Evolutionary conservation across 1,140 invertebrate genomes (phyloP).

Genomic region (Melipona quadrifasciata): DNA sequence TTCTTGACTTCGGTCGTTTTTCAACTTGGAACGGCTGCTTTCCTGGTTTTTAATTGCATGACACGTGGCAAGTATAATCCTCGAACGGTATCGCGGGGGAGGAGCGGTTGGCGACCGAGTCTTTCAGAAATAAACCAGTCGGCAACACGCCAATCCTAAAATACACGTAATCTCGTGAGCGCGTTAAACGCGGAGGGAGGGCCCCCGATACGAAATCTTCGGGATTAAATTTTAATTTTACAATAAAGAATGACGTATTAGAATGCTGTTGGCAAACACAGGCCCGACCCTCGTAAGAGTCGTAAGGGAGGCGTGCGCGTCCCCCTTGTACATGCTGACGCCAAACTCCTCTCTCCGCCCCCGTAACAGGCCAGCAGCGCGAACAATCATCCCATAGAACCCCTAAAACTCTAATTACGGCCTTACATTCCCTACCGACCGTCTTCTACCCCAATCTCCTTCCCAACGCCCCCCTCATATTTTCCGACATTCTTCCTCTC

Average conservation of each 20-base stretch:
- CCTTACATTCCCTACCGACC: constrained; percentile 64
- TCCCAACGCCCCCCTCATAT: constrained; percentile 55
- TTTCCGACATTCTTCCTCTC: constrained; percentile 65
- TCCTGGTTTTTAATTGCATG: constrained; percentile 25
- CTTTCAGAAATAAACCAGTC: constrained; percentile 63
- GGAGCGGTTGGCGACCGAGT: constrained; percentile 16
- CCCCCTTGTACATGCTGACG: constrained; percentile 43
- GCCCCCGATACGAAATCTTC: constrained; percentile 37
- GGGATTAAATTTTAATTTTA: constrained; percentile 81
- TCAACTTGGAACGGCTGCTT: background rate
- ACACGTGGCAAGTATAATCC: constrained; percentile 23
- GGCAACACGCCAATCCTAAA: constrained; percentile 72
- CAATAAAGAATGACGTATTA: constrained; percentile 81
- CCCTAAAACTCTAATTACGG: constrained; percentile 80
- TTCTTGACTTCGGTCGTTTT: background rate
- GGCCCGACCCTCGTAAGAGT: constrained; percentile 53
- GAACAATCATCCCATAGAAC: constrained; percentile 70
- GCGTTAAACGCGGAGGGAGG: constrained; percentile 17
- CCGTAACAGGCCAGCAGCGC: constrained; percentile 53
- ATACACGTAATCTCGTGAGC: constrained; percentile 74
- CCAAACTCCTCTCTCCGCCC: background rate
- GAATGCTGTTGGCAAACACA: constrained; percentile 73
- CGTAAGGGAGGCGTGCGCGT: constrained; percentile 50
- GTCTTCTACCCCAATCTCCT: constrained; percentile 20
- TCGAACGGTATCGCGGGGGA: constrained; percentile 4